Base-by-base conservation (phyloP, 2,113 vertebrate genomes). In the Chauna torquata region DNA sequence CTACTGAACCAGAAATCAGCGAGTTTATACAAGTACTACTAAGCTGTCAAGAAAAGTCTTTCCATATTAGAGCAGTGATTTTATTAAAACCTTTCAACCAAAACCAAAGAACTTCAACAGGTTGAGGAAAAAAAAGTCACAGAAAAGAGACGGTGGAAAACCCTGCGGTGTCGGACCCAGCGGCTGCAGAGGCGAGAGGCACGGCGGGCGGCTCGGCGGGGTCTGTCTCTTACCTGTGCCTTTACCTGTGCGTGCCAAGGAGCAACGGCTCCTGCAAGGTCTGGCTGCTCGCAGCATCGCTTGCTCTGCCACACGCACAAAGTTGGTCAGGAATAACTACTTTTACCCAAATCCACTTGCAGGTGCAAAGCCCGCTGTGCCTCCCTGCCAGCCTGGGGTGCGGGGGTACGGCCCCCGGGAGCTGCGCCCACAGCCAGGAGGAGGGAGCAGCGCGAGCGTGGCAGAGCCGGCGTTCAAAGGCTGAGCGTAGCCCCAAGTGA, bases 401-500 rank as follows among this genome's bases (percentile, higher is more conserved):
- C 7, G 11, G 36, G 61, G 57, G 25, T 24, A 25, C 50, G 50
- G 50, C 25, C 38, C 36, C 61, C 38, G 40, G 61, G 16, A 8
- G 24, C 61, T 12, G 25, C 38, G 85, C 70, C 82, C 40, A 34
- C 54, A 36, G 81, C 8, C 22, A 42, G 52, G 59, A 69, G 55
- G 47, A 27, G 24, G 11, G 44, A 27, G 45, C 17, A 27, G 40
- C 42, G 38, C 42, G 59, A n/a, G 42, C 36, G 16, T 36, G 52
- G 82, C 59, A 28, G 58, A 28, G 62, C 40, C 36, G 92, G 82
- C 42, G 76, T 94, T 70, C 88, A 82, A 96, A 96, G 79, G 92
- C 50, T 47, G 95, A 96, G 92, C 24, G 28, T 91, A 92, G 71
- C 92, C 94, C 81, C 85, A 30, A 78, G 92, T 95, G 96, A 96